A percentile compares a stretch with the other conserved stretches of the same genome.
Conservation (phyloP, 35 echinoderm and acorn worm genomes). For the Lytechinus variegatus region DNA sequence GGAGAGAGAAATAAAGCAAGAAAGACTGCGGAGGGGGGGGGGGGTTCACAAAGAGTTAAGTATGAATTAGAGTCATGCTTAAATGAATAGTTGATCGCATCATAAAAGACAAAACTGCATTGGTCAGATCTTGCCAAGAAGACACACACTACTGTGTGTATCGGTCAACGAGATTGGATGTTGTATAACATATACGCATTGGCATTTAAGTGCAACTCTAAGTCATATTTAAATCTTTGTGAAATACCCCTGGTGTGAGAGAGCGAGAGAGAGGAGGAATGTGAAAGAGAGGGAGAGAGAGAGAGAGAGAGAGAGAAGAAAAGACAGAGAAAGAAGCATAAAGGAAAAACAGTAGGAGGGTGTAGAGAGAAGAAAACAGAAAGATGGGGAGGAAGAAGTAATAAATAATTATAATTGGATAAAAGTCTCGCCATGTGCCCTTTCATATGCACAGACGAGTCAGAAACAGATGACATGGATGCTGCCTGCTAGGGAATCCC, state of each 20-base stretch:
- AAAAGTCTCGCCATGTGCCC: conserved; percentile 30
- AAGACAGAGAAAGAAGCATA: not conserved
- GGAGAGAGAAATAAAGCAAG: too few relatives aligned
- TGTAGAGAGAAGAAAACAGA: not conserved
- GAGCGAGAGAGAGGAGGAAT: not conserved
- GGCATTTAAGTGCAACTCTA: too few relatives aligned
- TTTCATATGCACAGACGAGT: not conserved
- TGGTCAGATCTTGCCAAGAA: too few relatives aligned
- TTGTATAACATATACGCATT: too few relatives aligned
- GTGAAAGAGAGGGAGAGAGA: not conserved
- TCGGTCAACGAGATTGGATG: too few relatives aligned
- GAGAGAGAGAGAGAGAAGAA: not conserved
- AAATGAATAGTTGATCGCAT: too few relatives aligned
- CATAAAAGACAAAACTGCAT: too few relatives aligned
- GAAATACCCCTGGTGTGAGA: too few relatives aligned
- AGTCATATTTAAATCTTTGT: too few relatives aligned
- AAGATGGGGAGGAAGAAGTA: not conserved
- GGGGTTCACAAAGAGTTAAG: not conserved
- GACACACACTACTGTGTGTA: too few relatives aligned
- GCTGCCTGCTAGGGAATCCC: not conserved
- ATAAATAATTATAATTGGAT: conserved; percentile 41
- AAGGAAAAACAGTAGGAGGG: not conserved
- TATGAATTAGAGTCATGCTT: too few relatives aligned
- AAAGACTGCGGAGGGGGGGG: not conserved
- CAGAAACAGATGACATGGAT: conserved; percentile 15